phyloP scores from a whole-genome alignment of 2,113 vertebrate species.

The Poecile atricapillus region DNA sequence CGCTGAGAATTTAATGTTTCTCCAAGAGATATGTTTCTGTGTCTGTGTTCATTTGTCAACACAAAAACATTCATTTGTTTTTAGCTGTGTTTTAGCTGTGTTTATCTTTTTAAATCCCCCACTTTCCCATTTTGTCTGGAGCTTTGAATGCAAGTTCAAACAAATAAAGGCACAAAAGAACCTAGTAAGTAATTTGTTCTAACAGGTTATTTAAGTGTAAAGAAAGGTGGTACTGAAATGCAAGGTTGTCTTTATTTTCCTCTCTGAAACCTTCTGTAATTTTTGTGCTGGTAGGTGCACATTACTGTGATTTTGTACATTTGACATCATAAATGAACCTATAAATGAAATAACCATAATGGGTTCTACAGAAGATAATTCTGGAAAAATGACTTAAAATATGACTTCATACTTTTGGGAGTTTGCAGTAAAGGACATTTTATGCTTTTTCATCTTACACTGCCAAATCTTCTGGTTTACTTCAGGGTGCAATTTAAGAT shows the following conservation, averaged over 20 bases:
- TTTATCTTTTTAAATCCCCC: neutral
- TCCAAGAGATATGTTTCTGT: neutral
- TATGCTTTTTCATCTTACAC: neutral
- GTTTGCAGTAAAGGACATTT: neutral
- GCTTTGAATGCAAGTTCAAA: neutral
- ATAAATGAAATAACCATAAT: neutral
- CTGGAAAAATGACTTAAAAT: neutral
- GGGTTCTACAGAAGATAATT: neutral
- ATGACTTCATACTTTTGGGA: neutral
- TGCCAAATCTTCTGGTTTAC: neutral
- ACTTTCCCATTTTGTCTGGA: neutral
- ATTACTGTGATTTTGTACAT: neutral
- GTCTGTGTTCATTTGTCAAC: neutral
- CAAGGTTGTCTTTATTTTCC: neutral
- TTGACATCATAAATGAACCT: neutral
- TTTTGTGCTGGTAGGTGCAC: neutral
- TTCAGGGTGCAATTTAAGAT: conserved; percentile 19
- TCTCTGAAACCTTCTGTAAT: neutral
- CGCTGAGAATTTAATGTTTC: neutral
- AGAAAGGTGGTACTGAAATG: neutral
- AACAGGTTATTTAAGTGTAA: neutral
- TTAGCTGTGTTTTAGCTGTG: neutral
- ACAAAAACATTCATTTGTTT: neutral
- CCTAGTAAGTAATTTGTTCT: neutral
- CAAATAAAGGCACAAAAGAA: neutral